These are phyloP conservation scores for Apamea crenata DNA, from an alignment of 2,888 invertebrate species.

Conservation along the genomic window DNA sequence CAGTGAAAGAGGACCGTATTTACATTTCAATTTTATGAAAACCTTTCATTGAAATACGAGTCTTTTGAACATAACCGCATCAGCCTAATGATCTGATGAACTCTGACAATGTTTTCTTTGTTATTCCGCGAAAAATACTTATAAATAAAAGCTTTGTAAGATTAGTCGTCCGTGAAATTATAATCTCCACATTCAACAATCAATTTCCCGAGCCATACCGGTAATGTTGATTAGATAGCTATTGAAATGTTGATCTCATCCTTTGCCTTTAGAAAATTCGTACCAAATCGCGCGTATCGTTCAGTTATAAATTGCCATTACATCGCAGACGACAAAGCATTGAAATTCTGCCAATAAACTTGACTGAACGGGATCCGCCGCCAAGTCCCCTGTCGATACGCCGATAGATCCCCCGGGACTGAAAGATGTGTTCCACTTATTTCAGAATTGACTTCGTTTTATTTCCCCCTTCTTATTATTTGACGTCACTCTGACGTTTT, in stretches of 20 bases:
- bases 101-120: constrained; percentile 11
- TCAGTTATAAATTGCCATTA: constrained; percentile 80
- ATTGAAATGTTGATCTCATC: constrained; percentile 70
- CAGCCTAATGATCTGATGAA: constrained; percentile 20
- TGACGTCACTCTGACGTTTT: constrained; percentile 68
- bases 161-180: constrained; percentile 40
- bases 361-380: constrained; percentile 79
- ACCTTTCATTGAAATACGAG: constrained; percentile 29
- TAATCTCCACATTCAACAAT: constrained; percentile 60
- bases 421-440: constrained; percentile 83
- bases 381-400: constrained; percentile 80
- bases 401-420: constrained; percentile 80
- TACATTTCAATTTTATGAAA: constrained; percentile 34
- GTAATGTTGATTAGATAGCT: constrained; percentile 68
- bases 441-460: constrained; percentile 81
- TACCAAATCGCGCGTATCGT: constrained; percentile 71
- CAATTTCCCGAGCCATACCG: constrained; percentile 57
- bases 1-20: constrained; percentile 29
- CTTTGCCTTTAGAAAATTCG: constrained; percentile 63
- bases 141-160: constrained; percentile 17
- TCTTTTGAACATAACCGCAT: constrained; percentile 13
- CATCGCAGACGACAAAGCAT: constrained; percentile 81
- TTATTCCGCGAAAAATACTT: constrained; percentile 14
- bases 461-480: constrained; percentile 72
- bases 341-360: constrained; percentile 84